Percentiles rank a stretch among this genome's conserved stretches.
These are phyloP conservation scores for Porites divaricata DNA, from an alignment of 92 coral and sea anemone genomes.

Conservation along the genomic window DNA sequence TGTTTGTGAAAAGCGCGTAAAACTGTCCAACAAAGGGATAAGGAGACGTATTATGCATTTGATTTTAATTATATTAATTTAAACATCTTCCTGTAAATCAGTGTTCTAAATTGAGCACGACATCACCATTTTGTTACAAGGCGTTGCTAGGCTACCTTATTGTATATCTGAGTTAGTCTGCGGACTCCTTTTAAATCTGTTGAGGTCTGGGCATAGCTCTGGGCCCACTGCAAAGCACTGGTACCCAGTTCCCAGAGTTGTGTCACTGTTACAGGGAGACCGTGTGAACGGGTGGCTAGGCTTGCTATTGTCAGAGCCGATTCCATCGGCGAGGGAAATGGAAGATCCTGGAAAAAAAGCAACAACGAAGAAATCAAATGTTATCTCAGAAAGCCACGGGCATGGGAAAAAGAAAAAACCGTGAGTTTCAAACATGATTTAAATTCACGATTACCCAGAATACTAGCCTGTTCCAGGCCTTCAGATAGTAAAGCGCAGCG, in stretches of 20 bases:
- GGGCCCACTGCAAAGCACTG: constrained; percentile 60
- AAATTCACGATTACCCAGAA: too few species aligned
- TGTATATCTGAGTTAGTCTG: background rate
- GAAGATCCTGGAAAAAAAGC: constrained; percentile 70
- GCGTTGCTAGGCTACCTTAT: background rate
- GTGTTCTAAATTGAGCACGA: too few species aligned
- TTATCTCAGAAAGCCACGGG: too few species aligned
- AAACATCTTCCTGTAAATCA: background rate
- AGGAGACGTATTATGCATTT: too few species aligned
- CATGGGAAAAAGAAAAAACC: too few species aligned
- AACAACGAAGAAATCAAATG: too few species aligned
- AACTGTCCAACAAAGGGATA: too few species aligned
- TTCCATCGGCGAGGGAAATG: constrained; percentile 89
- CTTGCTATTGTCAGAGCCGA: constrained; percentile 74
- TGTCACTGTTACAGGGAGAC: constrained; percentile 41
- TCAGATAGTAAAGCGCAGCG: too few species aligned
- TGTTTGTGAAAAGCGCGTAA: too few species aligned
- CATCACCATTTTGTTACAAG: background rate
- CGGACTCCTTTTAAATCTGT: constrained; percentile 33
- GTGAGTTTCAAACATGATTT: too few species aligned
- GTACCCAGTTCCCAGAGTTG: constrained; percentile 54
- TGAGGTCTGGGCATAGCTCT: constrained; percentile 71
- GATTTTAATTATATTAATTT: too few species aligned
- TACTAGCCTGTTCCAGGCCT: too few species aligned
- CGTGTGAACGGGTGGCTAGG: constrained; percentile 56